phyloP scores from a whole-genome alignment of 2,888 invertebrate genomes.

The Protophormia terraenovae region DNA sequence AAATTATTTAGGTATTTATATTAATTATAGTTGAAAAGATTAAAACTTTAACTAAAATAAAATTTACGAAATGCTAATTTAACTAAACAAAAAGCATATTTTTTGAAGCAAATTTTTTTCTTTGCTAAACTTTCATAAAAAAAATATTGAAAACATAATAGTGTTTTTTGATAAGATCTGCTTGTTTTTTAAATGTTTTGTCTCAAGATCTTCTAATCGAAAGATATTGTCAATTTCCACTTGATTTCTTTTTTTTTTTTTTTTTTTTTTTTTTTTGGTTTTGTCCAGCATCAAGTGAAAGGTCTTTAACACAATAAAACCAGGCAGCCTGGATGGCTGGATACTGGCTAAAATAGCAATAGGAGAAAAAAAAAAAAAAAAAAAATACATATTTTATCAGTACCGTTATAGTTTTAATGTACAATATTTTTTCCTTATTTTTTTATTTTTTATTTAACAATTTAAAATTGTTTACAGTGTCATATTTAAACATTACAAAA shows the following conservation, averaged over 20 bases:
- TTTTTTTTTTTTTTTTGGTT: no score
- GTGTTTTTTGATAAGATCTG: constrained; percentile 51
- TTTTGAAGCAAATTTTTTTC: no score
- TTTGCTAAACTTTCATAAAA: background rate
- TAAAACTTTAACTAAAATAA: no score
- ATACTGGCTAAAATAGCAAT: no score
- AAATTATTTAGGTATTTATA: no score
- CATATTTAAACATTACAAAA: constrained; percentile 67
- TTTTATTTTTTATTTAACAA: constrained; percentile 12
- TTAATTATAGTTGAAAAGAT: no score
- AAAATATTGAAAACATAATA: no score
- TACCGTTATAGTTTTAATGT: constrained; percentile 53
- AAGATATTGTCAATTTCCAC: constrained; percentile 62
- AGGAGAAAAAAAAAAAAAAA: background rate
- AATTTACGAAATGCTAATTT: no score
- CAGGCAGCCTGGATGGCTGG: constrained; percentile 37
- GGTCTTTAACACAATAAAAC: constrained; percentile 53
- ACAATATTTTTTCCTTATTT: background rate
- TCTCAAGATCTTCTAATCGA: constrained; percentile 48
- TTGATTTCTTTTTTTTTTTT: constrained; percentile 46
- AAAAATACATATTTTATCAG: constrained; percentile 32
- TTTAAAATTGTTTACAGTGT: constrained; percentile 58
- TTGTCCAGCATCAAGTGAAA: constrained; percentile 58
- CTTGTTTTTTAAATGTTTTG: constrained; percentile 13
- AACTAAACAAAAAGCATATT: no score